phyloP scores from a whole-genome alignment of 2,888 invertebrate genomes.

The Idaea aversata region DNA sequence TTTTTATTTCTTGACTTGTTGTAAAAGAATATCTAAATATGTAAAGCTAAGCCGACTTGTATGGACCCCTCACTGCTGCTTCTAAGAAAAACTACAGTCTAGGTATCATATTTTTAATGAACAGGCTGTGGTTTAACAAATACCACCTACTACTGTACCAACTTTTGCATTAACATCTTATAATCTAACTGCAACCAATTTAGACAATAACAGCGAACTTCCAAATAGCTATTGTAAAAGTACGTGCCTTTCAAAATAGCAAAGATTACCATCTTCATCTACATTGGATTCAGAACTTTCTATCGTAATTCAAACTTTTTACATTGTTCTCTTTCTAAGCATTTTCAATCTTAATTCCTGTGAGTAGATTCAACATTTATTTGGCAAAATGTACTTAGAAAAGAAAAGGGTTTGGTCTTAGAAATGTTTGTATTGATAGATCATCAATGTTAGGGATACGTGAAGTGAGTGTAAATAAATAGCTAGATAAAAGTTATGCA shows the following conservation, averaged over 20 bases:
- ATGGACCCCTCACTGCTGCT: too few relatives aligned
- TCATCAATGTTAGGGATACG: not conserved
- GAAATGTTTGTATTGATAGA: not conserved
- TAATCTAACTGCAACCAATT: not conserved
- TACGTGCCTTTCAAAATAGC: conserved; percentile 1
- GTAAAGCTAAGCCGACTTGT: too few relatives aligned
- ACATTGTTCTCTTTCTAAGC: not conserved
- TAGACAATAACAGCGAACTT: not conserved
- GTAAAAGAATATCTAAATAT: too few relatives aligned
- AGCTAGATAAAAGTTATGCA: not conserved
- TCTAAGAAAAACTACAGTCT: too few relatives aligned
- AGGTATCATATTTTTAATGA: too few relatives aligned
- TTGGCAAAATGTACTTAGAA: not conserved
- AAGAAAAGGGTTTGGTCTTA: not conserved
- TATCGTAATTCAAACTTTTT: conserved; percentile 1
- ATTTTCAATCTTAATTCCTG: not conserved
- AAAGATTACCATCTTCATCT: not conserved
- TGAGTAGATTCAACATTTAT: not conserved
- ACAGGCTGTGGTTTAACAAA: too few relatives aligned
- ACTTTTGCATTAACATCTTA: not conserved
- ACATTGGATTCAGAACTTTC: conserved; percentile 1
- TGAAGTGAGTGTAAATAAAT: too few relatives aligned
- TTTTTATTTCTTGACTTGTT: too few relatives aligned
- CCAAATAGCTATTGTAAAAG: not conserved
- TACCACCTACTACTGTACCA: not conserved